These are phyloP conservation scores for Epinephelus malabaricus DNA, from an alignment of 2,797 vertebrate genomes.

Conservation along the genomic window DNA sequence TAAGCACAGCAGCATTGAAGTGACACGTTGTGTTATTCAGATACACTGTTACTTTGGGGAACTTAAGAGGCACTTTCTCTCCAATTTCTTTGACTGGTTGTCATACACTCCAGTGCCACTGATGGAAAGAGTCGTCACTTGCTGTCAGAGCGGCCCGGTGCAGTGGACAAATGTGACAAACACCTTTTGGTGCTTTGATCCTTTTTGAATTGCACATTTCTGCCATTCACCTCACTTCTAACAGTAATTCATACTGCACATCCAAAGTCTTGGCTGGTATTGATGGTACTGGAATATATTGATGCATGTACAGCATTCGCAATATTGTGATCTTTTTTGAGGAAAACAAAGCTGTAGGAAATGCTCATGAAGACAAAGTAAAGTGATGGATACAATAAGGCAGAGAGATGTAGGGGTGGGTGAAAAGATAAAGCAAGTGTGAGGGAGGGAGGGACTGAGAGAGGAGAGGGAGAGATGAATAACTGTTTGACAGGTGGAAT, in stretches of 20 bases:
- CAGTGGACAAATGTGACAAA: constrained; percentile 67
- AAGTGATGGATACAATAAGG: constrained; percentile 78
- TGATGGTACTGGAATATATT: constrained; percentile 11
- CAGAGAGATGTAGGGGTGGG: constrained; percentile 69
- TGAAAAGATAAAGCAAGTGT: constrained; percentile 75
- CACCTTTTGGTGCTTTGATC: constrained; percentile 55
- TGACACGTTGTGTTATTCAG: constrained; percentile 78
- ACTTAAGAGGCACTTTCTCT: constrained; percentile 55
- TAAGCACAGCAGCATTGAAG: constrained; percentile 68
- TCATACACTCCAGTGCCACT: constrained; percentile 55
- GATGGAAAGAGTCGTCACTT: constrained; percentile 65
- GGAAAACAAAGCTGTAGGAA: constrained; percentile 60
- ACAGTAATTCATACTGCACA: constrained; percentile 26
- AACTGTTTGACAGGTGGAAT: constrained; percentile 83
- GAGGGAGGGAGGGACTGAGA: constrained; percentile 57
- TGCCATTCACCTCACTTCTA: constrained; percentile 26
- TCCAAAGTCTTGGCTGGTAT: constrained; percentile 18
- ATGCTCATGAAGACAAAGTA: constrained; percentile 63
- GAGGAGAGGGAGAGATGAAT: constrained; percentile 76
- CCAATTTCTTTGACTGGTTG: constrained; percentile 57
- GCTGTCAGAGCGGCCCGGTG: constrained; percentile 58
- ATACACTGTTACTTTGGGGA: constrained; percentile 55
- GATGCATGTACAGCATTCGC: constrained; percentile 20
- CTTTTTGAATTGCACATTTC: constrained; percentile 50
- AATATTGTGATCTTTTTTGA: constrained; percentile 46